A percentile compares a stretch with the other conserved stretches of the same genome.
These are phyloP conservation scores for Pardalotus punctatus DNA, from an alignment of 2,113 vertebrate genomes.

Conservation along the genomic window DNA sequence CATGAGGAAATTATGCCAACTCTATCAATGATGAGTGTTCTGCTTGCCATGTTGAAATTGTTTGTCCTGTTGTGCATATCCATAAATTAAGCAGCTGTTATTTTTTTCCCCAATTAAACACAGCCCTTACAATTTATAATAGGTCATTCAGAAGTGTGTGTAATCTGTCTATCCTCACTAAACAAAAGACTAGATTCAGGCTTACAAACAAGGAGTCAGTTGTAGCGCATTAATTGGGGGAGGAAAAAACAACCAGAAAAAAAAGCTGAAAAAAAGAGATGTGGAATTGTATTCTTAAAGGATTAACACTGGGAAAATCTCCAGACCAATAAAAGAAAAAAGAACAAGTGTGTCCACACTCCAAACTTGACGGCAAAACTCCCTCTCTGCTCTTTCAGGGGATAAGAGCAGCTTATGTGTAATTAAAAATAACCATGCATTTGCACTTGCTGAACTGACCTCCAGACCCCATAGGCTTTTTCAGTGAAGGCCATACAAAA, in stretches of 20 bases:
- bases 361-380: conserved; percentile 12
- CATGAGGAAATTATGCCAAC: conserved; percentile 38
- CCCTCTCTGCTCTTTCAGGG: conserved; percentile 6
- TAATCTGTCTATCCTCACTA: conserved; percentile 57
- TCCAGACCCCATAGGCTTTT: not conserved
- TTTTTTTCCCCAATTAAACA: conserved; percentile 47
- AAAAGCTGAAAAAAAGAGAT: not conserved
- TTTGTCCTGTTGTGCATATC: conserved; percentile 59
- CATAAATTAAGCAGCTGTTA: conserved; percentile 74
- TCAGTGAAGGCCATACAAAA: not conserved
- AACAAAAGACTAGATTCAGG: conserved; percentile 52
- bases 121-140: conserved; percentile 57
- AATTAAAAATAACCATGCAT: conserved; percentile 44
- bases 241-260: not conserved
- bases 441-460: not conserved
- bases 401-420: not conserved
- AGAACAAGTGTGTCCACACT: conserved; percentile 31
- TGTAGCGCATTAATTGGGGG: conserved; percentile 22
- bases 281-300: conserved; percentile 48
- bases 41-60: conserved; percentile 53
- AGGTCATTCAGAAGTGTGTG: conserved; percentile 67
- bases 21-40: conserved; percentile 47
- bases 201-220: conserved; percentile 64
- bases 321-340: conserved; percentile 49
- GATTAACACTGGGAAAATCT: conserved; percentile 64